A percentile compares a stretch with the other conserved stretches of the same genome.
These are phyloP conservation scores for Aporophyla lueneburgensis DNA, from an alignment of 2,888 invertebrate genomes.

Conservation along the genomic window DNA sequence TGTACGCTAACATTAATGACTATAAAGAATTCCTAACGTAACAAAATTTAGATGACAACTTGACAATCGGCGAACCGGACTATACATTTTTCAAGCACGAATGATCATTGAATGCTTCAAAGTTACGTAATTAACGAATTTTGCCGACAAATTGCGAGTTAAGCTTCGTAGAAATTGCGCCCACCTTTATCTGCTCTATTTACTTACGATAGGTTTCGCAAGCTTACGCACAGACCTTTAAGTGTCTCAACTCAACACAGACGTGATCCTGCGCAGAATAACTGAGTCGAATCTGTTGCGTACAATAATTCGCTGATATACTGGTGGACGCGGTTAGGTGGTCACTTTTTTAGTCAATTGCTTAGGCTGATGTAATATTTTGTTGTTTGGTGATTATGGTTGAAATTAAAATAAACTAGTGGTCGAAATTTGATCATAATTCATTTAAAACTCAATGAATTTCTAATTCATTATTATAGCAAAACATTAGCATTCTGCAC, in stretches of 20 bases:
- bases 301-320: constrained; percentile 63
- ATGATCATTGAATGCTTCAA: constrained; percentile 59
- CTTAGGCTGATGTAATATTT: constrained; percentile 24
- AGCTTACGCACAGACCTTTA: constrained; percentile 79
- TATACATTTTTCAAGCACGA: constrained; percentile 72
- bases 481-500: no score
- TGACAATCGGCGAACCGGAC: constrained; percentile 54
- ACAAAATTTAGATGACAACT: constrained; percentile 65
- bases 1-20: constrained; percentile 52
- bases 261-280: constrained; percentile 78
- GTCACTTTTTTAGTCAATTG: constrained; percentile 16
- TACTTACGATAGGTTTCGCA: constrained; percentile 71
- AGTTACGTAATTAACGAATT: constrained; percentile 71
- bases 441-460: no score
- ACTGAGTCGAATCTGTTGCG: constrained; percentile 75
- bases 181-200: constrained; percentile 77
- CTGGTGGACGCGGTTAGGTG: constrained; percentile 52
- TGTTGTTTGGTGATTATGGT: neutral
- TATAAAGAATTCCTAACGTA: constrained; percentile 52
- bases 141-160: constrained; percentile 68
- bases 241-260: constrained; percentile 79
- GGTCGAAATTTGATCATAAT: no score
- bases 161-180: constrained; percentile 71
- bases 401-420: no score
- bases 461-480: no score